These are phyloP conservation scores for Ceratoteleas bidentatus DNA, from an alignment of 1,140 invertebrate genomes.

Conservation along the genomic window DNA sequence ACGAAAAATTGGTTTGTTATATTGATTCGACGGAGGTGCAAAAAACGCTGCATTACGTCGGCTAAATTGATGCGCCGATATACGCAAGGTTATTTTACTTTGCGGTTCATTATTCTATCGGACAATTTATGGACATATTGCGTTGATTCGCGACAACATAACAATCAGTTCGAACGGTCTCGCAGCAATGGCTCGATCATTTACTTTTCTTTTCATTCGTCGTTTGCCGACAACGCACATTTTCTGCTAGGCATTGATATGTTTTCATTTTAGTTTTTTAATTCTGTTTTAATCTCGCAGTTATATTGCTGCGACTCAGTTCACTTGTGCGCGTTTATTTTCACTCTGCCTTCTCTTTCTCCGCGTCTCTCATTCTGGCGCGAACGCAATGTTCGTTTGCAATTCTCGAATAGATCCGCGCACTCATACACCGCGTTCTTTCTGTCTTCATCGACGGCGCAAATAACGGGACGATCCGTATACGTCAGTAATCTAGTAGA, in stretches of 20 bases:
- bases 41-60: neutral
- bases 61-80: constrained; percentile 21
- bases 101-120: constrained; percentile 26
- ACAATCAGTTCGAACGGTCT: constrained; percentile 41
- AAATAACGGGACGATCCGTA: constrained; percentile 68
- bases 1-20: constrained; percentile 12
- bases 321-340: constrained; percentile 49
- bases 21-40: constrained; percentile 3
- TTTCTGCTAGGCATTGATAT: constrained; percentile 77
- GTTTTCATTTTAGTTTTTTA: constrained; percentile 77
- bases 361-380: constrained; percentile 6
- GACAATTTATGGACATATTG: constrained; percentile 37
- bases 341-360: constrained; percentile 43
- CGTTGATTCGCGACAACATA: constrained; percentile 40
- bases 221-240: constrained; percentile 68
- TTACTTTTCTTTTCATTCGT: constrained; percentile 67
- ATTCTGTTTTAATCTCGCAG: constrained; percentile 80
- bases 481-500: constrained; percentile 34
- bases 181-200: constrained; percentile 41
- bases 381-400: constrained; percentile 57
- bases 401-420: constrained; percentile 55
- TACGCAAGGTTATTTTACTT: constrained; percentile 20
- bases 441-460: constrained; percentile 44
- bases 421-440: constrained; percentile 37
- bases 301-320: constrained; percentile 77